Conservation (phyloP, 2,797 vertebrate genomes). For the Cottoperca gobio region DNA sequence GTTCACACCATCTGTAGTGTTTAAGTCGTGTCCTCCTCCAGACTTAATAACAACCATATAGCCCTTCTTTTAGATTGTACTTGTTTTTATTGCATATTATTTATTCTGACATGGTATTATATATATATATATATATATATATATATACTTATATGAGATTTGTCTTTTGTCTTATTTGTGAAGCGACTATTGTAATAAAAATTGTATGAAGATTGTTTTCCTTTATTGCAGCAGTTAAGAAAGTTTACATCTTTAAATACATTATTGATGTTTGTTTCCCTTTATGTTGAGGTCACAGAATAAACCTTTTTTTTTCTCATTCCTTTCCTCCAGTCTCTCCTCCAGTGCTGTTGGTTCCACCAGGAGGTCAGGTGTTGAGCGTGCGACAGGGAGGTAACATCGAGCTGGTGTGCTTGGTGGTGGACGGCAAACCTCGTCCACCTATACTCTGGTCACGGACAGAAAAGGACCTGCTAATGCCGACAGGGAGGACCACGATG, state of each 20-base stretch:
- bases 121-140: not conserved
- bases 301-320: not conserved
- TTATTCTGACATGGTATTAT: not conserved
- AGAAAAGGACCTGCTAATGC: conserved; percentile 93
- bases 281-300: not conserved
- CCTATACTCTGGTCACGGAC: conserved; percentile 94
- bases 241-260: not conserved
- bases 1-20: conserved; percentile 31
- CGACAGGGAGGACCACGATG: conserved; percentile 83
- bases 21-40: conserved; percentile 6
- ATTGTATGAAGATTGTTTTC: not conserved
- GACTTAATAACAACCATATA: not conserved
- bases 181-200: not conserved
- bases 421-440: conserved; percentile 93
- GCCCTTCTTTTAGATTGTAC: too few relatives aligned
- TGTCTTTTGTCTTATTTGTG: not conserved
- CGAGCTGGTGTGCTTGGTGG: conserved; percentile 91
- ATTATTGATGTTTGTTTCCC: not conserved
- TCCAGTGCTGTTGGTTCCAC: conserved; percentile 90
- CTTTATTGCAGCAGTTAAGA: not conserved
- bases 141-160: not conserved
- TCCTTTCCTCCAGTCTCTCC: conserved; percentile 87
- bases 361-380: conserved; percentile 87
- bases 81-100: not conserved
- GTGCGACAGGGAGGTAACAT: conserved; percentile 90